Percentiles rank a stretch among this genome's conserved stretches.
Evolutionary conservation across 2,888 invertebrate species (phyloP).

Genomic region (Thymelicus sylvestris): DNA sequence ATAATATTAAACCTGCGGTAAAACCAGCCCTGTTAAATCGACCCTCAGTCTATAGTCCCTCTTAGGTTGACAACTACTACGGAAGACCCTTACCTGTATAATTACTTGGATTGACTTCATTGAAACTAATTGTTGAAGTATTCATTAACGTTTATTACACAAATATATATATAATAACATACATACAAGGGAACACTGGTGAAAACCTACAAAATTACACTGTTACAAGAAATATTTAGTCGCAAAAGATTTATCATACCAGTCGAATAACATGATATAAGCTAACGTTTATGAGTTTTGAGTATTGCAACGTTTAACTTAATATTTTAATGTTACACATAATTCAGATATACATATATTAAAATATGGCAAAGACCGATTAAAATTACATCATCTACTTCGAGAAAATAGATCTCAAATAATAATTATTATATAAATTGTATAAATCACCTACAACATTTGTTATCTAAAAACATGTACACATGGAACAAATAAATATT

Average conservation of each 20-base stretch:
- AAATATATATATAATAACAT: constrained; percentile 65
- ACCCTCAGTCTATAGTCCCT: too few species aligned
- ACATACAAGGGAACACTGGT: constrained; percentile 72
- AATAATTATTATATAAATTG: constrained; percentile 4
- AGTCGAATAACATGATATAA: constrained; percentile 26
- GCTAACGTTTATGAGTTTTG: constrained; percentile 20
- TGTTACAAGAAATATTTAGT: constrained; percentile 65
- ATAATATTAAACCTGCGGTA: too few species aligned
- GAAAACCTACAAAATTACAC: constrained; percentile 75
- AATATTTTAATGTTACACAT: constrained; percentile 18
- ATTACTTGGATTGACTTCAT: constrained; percentile 7
- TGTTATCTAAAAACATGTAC: constrained; percentile 13
- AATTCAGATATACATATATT: constrained; percentile 19
- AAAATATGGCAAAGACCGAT: constrained; percentile 24
- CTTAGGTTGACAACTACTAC: too few species aligned
- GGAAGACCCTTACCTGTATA: too few species aligned
- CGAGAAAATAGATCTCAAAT: constrained; percentile 12
- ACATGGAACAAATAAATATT: constrained; percentile 32
- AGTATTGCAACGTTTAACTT: constrained; percentile 7
- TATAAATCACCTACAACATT: constrained; percentile 14
- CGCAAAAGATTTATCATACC: constrained; percentile 55
- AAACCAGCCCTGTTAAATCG: too few species aligned
- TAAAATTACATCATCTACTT: constrained; percentile 1
- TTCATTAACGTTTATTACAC: constrained; percentile 76
- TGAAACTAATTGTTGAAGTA: constrained; percentile 47